Base-by-base conservation (phyloP, 2,797 vertebrate species). In the Euthynnus affinis region DNA sequence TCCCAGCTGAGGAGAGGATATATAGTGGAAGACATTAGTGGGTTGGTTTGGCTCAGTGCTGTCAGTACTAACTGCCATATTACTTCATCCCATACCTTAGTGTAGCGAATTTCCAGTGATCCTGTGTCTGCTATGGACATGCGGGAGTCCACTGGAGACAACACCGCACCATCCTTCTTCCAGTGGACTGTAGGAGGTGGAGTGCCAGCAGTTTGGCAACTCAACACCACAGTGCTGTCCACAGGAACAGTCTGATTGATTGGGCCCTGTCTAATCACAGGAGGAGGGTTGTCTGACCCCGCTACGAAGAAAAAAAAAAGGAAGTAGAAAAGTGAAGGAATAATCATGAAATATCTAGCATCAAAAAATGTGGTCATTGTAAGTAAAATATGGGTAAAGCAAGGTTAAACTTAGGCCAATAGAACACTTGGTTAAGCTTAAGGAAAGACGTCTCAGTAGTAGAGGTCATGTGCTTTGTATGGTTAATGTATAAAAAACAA, bases 181-280 rank as follows among this genome's bases (percentile, higher is more conserved):
- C 98, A 99, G 70, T 97, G 96, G 83, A 99, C 91, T 1, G 94
- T 94, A 64, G 96, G 97, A 76, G 91, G 85, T 23, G 97, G 95
- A 49, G 91, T 90, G 59, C 97, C 97, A 0, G 93, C 92, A 46
- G 96, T 95, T 78, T 96, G 83, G 70, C 98, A 99, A 66, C 86
- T 94, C 75, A 99, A 93, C 0, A 94, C 85, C 62, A 97, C 95
- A 7, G 96, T 98, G 68, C 97, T 96, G 87, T 98, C 98, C 66
- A 98, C 97, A 40, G 97, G 95, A 44, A 97, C 96, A 0, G 97
- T 99, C 90, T 98, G 98, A 88, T 99, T 99, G 85, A 95, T 88
- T 8, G 98, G 98, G 70, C 98, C 98, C 84, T 98, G 97, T 14
- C 96, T 96, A 78, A 99, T 99, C 82, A 99, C 96, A 4, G 98